Conservation (phyloP, 2,888 invertebrate genomes). For the Tetragnatha montana region DNA sequence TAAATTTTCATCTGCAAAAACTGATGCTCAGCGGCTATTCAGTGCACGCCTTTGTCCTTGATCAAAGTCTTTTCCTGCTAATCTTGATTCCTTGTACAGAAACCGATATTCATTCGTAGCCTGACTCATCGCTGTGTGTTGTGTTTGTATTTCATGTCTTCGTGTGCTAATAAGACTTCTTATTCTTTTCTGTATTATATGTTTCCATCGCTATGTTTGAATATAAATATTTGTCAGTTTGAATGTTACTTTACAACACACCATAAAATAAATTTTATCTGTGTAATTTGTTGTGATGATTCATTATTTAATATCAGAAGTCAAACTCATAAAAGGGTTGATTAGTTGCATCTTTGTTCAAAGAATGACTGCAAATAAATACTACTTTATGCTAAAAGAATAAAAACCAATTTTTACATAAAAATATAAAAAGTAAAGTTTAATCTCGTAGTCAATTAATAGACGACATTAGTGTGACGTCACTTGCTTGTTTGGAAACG, state of each 20-base stretch:
- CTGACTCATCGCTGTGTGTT: conserved; percentile 42
- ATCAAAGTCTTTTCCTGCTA: conserved; percentile 64
- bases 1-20: conserved; percentile 40
- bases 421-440: too few species aligned
- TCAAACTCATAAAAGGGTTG: neutral
- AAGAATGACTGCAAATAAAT: too few species aligned
- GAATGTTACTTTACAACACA: conserved; percentile 60
- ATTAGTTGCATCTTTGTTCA: too few species aligned
- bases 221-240: conserved; percentile 55
- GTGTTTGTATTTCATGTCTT: conserved; percentile 64
- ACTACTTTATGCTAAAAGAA: too few species aligned
- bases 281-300: conserved; percentile 26
- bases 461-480: too few species aligned
- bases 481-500: too few species aligned
- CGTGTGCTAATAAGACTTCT: conserved; percentile 46
- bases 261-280: conserved; percentile 67
- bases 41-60: conserved; percentile 56
- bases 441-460: too few species aligned
- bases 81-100: conserved; percentile 41
- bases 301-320: conserved; percentile 4
- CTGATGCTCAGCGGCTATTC: conserved; percentile 31
- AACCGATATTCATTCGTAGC: conserved; percentile 54
- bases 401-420: too few species aligned
- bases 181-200: conserved; percentile 56
- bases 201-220: conserved; percentile 61